Evolutionary conservation across 2,797 vertebrate genomes (phyloP).

Genomic region (Euthynnus affinis): DNA sequence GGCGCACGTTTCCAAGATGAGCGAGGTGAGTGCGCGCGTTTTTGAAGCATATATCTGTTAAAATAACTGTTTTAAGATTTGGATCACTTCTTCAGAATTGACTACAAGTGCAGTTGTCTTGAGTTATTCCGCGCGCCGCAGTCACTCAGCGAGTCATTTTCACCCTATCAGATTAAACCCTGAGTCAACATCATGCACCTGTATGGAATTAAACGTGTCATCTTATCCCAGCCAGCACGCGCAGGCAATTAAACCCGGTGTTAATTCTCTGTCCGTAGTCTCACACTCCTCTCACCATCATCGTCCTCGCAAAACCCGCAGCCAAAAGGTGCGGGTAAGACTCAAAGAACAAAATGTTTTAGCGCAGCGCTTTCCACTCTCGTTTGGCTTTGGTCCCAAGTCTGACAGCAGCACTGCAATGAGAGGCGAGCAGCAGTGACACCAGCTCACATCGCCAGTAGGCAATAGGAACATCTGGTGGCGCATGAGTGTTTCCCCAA

Average conservation of each 20-base stretch:
- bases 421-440: slow-evolving; percentile 46
- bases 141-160: not conserved
- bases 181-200: slow-evolving; percentile 43
- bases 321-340: slow-evolving; percentile 47
- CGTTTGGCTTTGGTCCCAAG: slow-evolving; percentile 69
- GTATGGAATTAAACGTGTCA: slow-evolving; percentile 19
- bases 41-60: not conserved
- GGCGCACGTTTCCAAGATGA: slow-evolving; percentile 78
- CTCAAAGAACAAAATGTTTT: slow-evolving; percentile 38
- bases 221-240: slow-evolving; percentile 7
- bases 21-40: slow-evolving; percentile 80
- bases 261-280: not conserved
- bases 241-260: not conserved
- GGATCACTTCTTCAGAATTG: not conserved
- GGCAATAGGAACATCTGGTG: slow-evolving; percentile 58
- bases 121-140: slow-evolving; percentile 21
- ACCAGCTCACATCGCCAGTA: slow-evolving; percentile 58
- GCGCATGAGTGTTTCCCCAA: slow-evolving; percentile 51
- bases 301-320: slow-evolving; percentile 7
- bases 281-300: no score
- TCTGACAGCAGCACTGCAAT: slow-evolving; percentile 64
- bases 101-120: slow-evolving; percentile 12
- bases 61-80: no score
- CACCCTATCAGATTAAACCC: not conserved
- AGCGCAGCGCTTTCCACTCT: slow-evolving; percentile 57